Evolutionary conservation across 1,140 invertebrate species (phyloP).

Genomic region (Anadara kagoshimensis): DNA sequence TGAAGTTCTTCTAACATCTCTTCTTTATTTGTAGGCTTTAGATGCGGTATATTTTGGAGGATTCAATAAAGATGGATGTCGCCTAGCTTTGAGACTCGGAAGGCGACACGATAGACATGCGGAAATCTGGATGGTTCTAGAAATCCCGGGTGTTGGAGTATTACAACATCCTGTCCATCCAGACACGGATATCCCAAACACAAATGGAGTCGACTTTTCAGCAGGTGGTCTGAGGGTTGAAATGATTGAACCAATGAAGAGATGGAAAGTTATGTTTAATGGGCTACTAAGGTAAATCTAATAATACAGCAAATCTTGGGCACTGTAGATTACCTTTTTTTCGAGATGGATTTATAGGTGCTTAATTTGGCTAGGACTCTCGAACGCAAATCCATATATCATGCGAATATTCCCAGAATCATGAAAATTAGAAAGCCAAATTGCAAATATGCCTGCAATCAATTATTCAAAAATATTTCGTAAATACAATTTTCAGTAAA

Average conservation of each 20-base stretch:
- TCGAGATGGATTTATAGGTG: too few relatives aligned
- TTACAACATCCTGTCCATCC: constrained; percentile 71
- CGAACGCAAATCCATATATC: too few relatives aligned
- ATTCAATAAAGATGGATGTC: constrained; percentile 48
- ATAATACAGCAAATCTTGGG: too few relatives aligned
- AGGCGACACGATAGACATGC: constrained; percentile 46
- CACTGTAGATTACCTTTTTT: too few relatives aligned
- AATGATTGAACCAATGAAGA: constrained; percentile 75
- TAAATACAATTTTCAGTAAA: too few relatives aligned
- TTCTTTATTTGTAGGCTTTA: constrained; percentile 48
- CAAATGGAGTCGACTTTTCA: constrained; percentile 72
- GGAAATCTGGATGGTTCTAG: constrained; percentile 59
- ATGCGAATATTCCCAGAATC: too few relatives aligned
- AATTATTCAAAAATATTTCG: too few relatives aligned
- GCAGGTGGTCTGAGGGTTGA: constrained; percentile 78
- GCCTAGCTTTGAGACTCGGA: constrained; percentile 45
- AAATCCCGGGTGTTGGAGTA: constrained; percentile 52
- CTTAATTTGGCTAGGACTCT: too few relatives aligned
- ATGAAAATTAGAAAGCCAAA: too few relatives aligned
- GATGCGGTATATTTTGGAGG: constrained; percentile 58
- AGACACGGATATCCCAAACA: constrained; percentile 70
- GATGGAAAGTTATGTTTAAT: constrained; percentile 79
- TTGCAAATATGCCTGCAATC: too few relatives aligned
- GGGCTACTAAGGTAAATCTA: constrained; percentile 75
- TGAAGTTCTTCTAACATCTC: too few relatives aligned